Conservation (phyloP, 1,140 invertebrate genomes). For the silkworm (Bombyx mori) region DNA sequence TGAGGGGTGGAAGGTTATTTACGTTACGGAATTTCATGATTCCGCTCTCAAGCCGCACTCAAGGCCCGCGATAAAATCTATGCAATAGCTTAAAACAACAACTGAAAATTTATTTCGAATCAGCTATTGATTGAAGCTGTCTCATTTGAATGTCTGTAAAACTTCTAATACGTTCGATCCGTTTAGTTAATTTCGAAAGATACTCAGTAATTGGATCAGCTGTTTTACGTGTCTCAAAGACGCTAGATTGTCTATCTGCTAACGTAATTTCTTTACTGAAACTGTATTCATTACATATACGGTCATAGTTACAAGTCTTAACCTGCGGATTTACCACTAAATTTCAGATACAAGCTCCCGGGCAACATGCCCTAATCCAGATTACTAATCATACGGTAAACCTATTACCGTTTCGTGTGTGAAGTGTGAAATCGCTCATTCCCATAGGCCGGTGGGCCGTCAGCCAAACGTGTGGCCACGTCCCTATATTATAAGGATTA, state of each 20-base stretch:
- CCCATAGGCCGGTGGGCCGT: conserved; percentile 10
- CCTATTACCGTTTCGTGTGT: conserved; percentile 28
- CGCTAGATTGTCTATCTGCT: neutral
- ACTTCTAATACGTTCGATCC: neutral
- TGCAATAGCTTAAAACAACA: conserved; percentile 1
- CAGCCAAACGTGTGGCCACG: conserved; percentile 13
- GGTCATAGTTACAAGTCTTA: conserved; percentile 5
- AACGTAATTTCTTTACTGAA: neutral
- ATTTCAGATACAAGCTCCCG: conserved; percentile 10
- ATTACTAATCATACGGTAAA: conserved; percentile 31
- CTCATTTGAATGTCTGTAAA: neutral
- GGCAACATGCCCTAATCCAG: conserved; percentile 18
- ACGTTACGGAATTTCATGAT: no score
- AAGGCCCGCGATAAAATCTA: conserved; percentile 6
- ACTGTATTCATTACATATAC: neutral
- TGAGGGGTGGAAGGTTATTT: no score
- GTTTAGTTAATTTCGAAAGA: neutral
- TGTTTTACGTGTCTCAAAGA: neutral
- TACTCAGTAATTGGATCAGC: neutral
- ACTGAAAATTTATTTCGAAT: conserved; percentile 4
- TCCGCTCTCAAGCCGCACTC: no score
- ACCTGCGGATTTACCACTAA: conserved; percentile 13
- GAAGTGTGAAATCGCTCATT: conserved; percentile 32
- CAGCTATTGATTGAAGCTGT: neutral
- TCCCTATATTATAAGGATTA: conserved; percentile 10